Evolutionary conservation across 2,113 vertebrate species (phyloP).

Genomic region (Channa maculata): DNA sequence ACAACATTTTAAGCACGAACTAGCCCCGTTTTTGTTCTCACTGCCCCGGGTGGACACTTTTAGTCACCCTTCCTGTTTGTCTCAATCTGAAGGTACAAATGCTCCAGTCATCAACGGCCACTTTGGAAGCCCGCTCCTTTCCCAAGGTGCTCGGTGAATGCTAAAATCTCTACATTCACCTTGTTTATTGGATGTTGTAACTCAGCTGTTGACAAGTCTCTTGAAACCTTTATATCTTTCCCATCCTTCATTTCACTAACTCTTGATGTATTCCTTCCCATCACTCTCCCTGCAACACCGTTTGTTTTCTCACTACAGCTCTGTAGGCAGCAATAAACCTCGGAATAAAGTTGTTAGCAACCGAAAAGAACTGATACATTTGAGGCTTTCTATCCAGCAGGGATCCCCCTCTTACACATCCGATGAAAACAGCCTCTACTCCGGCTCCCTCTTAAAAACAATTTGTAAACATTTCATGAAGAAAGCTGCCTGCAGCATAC

Average conservation of each 20-base stretch:
- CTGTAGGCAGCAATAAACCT: conserved; percentile 4
- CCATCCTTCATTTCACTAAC: background rate
- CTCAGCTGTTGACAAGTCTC: background rate
- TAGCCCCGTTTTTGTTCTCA: conserved; percentile 23
- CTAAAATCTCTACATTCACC: background rate
- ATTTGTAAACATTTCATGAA: conserved; percentile 17
- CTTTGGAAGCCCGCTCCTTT: conserved; percentile 1
- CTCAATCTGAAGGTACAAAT: conserved; percentile 3
- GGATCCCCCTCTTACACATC: conserved; percentile 11
- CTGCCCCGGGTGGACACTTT: conserved; percentile 30
- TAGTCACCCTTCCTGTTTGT: background rate
- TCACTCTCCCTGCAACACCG: background rate
- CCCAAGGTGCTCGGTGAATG: conserved; percentile 15
- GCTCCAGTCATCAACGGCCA: conserved; percentile 29
- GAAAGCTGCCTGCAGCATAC: background rate
- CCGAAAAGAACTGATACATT: background rate
- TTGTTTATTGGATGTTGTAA: conserved; percentile 1
- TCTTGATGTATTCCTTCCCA: background rate
- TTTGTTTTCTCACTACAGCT: conserved; percentile 1
- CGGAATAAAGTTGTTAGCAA: conserved; percentile 41
- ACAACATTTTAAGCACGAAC: conserved; percentile 38
- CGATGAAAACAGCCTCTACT: conserved; percentile 2
- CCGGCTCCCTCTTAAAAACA: background rate
- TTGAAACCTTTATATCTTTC: background rate
- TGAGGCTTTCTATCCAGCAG: conserved; percentile 16